These are phyloP conservation scores for Ctena decussata DNA, from an alignment of 2,888 invertebrate species.

Conservation along the genomic window DNA sequence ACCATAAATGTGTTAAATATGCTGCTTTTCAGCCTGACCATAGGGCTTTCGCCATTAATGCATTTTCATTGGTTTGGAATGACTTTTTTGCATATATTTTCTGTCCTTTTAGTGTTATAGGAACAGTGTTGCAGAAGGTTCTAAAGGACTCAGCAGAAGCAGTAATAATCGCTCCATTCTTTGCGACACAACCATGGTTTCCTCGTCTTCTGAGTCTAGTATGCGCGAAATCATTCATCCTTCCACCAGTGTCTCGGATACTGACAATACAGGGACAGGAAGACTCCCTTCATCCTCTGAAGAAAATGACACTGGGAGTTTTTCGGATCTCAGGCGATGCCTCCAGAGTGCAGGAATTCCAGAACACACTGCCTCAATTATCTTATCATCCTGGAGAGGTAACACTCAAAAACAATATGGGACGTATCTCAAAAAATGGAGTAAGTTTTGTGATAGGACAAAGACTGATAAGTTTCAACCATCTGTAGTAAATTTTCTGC, in stretches of 20 bases:
- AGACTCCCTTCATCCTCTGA: not conserved
- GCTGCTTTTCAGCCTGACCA: constrained; percentile 24
- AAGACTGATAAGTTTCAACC: constrained; percentile 50
- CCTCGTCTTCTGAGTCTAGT: constrained; percentile 28
- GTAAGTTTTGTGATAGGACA: constrained; percentile 37
- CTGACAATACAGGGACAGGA: not conserved
- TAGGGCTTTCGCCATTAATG: constrained; percentile 43
- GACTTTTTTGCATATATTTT: constrained; percentile 30
- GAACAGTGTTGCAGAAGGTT: constrained; percentile 48
- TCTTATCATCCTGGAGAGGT: constrained; percentile 53
- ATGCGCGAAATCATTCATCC: constrained; percentile 14
- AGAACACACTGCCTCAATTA: constrained; percentile 31
- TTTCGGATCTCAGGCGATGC: constrained; percentile 43
- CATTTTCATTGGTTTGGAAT: constrained; percentile 39
- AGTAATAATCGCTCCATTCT: constrained; percentile 47
- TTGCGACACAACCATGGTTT: constrained; percentile 61
- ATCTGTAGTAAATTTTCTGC: constrained; percentile 31
- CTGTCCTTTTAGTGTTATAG: constrained; percentile 60
- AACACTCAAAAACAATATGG: constrained; percentile 48
- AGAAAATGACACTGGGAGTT: constrained; percentile 39
- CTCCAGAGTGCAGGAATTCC: constrained; percentile 29
- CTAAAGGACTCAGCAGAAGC: constrained; percentile 23
- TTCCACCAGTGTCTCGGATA: not conserved
- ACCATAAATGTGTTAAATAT: constrained; percentile 23
- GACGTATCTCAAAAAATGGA: constrained; percentile 51